These are phyloP conservation scores for Lycophotia porphyrea DNA, from an alignment of 2,888 invertebrate genomes.

Conservation along the genomic window DNA sequence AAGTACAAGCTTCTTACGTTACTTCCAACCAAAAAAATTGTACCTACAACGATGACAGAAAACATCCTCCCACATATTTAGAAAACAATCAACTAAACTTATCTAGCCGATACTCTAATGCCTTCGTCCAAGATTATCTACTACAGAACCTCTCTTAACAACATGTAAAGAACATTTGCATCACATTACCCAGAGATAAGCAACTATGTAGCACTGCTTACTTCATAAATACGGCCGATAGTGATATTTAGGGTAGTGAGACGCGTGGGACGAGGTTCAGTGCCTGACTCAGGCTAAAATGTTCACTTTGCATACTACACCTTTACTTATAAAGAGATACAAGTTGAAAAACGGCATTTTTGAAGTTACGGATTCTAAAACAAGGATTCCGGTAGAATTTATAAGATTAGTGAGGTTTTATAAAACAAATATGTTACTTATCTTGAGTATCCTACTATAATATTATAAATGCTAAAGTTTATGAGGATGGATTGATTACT, in stretches of 20 bases:
- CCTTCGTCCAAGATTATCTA: conserved; percentile 33
- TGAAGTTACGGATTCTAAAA: neutral
- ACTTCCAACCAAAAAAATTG: neutral
- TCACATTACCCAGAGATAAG: conserved; percentile 57
- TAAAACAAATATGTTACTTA: no score
- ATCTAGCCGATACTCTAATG: conserved; percentile 33
- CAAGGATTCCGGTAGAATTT: neutral
- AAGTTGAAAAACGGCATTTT: conserved; percentile 28
- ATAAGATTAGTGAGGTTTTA: neutral
- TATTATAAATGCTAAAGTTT: no score
- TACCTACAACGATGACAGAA: neutral
- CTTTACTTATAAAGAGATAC: conserved; percentile 15
- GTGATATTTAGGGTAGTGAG: conserved; percentile 53
- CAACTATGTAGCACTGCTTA: conserved; percentile 46
- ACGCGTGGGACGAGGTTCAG: conserved; percentile 60
- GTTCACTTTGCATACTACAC: conserved; percentile 22
- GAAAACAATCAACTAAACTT: conserved; percentile 23
- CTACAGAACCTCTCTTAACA: conserved; percentile 44
- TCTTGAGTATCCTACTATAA: no score
- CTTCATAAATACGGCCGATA: conserved; percentile 57
- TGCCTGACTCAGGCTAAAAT: conserved; percentile 56
- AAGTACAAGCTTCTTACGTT: neutral
- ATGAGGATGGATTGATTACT: no score
- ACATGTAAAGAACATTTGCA: conserved; percentile 51
- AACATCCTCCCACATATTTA: neutral